Base-by-base conservation (phyloP, 2,113 vertebrate genomes). In the Chloebia gouldiae region DNA sequence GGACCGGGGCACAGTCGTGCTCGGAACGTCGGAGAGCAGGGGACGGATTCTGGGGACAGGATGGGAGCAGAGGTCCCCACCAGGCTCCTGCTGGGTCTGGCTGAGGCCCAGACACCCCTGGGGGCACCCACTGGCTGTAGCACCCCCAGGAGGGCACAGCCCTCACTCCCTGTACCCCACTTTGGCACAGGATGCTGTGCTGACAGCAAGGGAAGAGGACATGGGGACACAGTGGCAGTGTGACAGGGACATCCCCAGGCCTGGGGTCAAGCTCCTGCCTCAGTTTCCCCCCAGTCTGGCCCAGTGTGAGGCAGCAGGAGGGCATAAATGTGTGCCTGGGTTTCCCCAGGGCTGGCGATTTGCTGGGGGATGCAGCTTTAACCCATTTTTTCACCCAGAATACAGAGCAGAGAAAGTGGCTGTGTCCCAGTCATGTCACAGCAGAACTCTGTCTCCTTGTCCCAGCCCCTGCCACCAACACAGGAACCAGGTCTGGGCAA, bases 11-110 rank as follows among this genome's bases (percentile, higher is more conserved):
- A 53, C 6, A 0, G 21, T 18, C 35, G 47, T 3, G 2, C 42
- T 3, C 0, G 1, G 47, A 13, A 20, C 2, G 1, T 2, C 22
- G 39, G 28, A 20, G 12, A 31, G 35, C 2, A 35, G 9, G n/a
- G 21, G 11, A 15, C 0, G 0, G 8, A 1, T 11, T 40, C 4
- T 37, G 9, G 53, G 56, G 54, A 25, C 20, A 10, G 37, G 81
- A 20, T 0, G 5, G 37, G 22, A 51, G 35, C 42, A 40, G 77
- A 40, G 22, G 51, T 45, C 57, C 21, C 51, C 16, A 5, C 56
- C 9, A 2, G 0, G 4, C 27, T 70, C 1, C 0, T 6, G 5
- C 28, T 3, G 3, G 40, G 50, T 45, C 76, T 68, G 16, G 1
- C 47, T 5, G 3, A n/a, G 22, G 65, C n/a, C 14, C 69, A 77